These are phyloP conservation scores for Rhabdornis inornatus DNA, from an alignment of 2,113 vertebrate species.

Conservation along the genomic window DNA sequence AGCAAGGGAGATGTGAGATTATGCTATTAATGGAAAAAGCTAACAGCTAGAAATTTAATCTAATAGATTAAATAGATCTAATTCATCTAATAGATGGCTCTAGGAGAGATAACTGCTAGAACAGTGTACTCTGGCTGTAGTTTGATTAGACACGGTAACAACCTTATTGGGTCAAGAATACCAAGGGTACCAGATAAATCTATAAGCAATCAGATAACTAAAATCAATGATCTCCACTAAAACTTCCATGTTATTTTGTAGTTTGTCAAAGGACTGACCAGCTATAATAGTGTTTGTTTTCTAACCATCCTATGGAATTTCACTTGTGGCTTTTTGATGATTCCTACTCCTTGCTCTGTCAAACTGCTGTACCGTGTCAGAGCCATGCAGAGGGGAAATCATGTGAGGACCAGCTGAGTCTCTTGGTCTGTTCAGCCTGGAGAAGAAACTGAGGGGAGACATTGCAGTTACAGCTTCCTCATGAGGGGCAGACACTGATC, in stretches of 20 bases:
- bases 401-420: background rate
- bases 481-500: no score
- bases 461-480: background rate
- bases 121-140: background rate
- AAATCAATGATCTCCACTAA: background rate
- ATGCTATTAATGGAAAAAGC: background rate
- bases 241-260: background rate
- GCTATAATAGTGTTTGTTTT: background rate
- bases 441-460: background rate
- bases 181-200: background rate
- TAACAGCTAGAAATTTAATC: background rate
- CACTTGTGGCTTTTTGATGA: background rate
- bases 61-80: no score
- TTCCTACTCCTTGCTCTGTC: background rate
- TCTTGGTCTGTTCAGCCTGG: background rate
- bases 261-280: background rate
- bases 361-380: background rate
- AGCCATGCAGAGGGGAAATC: background rate
- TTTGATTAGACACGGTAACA: background rate
- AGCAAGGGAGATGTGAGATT: background rate
- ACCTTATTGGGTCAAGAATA: background rate
- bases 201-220: background rate
- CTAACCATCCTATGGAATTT: background rate
- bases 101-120: background rate
- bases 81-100: background rate